Base-by-base conservation (phyloP, 1,140 invertebrate genomes). In the Artemia franciscana region DNA sequence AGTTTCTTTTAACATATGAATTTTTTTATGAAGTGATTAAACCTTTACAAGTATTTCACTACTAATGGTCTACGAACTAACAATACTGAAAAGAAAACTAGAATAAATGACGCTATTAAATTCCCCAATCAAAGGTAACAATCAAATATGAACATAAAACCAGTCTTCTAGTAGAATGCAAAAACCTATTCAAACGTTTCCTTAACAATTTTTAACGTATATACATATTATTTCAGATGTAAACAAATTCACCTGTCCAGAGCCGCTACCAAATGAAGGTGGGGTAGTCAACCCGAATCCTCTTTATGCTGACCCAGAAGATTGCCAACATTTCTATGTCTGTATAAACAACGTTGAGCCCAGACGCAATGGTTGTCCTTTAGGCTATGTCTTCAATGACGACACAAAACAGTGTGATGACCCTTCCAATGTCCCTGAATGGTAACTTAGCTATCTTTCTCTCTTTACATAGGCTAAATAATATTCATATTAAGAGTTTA, bases 321-420 rank as follows among this genome's bases (percentile, higher is more conserved):
- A 90, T 70, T 90, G 86, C 69, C 81, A 84, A 66, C 86, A 85
- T 68, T 88, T 88, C 73, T 89, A 88, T 74, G 86, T 88, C 64
- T 88, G 86, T 72, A 75, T 84, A 56, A 85, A 86, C 67, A 84
- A 84, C 3, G 77, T 85, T 2, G 78, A 79, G 63, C 84, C 86
- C 0, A 82, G 87, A 69, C 79, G 84, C 65, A 83, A 84, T 5
- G 82, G 82, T 66, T 89, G 86, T 70, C 79, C 82, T 3, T 73
- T 77, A 3, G 84, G 84, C 26, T 82, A 79, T 9, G 86, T 89
- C 26, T 90, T 88, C 74, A 87, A 86, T 67, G 85, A 88, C 62
- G 82, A 82, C 5, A 83, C 76, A 12, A 84, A 86, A 68, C 84
- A 80, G 70, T 90, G 87, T 68, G 85, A 87, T 68, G 82, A 86